These are phyloP conservation scores for Heliconius himera DNA, from an alignment of 1,140 invertebrate species.

Conservation along the genomic window DNA sequence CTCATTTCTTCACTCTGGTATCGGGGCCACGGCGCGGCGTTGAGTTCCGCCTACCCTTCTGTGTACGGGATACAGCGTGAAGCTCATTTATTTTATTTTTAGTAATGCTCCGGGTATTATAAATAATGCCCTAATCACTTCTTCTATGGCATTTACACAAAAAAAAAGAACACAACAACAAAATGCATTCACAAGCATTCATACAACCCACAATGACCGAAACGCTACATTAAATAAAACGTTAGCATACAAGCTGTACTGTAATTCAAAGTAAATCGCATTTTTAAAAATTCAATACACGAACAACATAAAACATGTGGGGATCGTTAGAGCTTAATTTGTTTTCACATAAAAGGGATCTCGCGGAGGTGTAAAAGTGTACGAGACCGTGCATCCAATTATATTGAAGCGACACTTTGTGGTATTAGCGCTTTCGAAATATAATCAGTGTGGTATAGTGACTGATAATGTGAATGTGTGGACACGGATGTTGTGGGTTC, in stretches of 20 bases:
- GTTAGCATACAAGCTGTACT: neutral
- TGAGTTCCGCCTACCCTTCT: no score
- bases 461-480: no score
- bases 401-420: conserved; percentile 7
- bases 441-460: neutral
- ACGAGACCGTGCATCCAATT: neutral
- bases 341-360: conserved; percentile 9
- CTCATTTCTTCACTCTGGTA: no score
- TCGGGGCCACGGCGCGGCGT: no score
- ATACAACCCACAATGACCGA: neutral
- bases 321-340: conserved; percentile 9
- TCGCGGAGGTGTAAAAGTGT: neutral
- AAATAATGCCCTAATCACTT: no score
- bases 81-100: no score
- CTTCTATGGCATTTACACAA: neutral
- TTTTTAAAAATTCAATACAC: conserved; percentile 7
- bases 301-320: neutral
- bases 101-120: no score
- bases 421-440: neutral
- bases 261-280: neutral
- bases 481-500: neutral
- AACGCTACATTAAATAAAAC: neutral
- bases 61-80: neutral
- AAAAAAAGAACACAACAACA: neutral
- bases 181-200: neutral